Percentiles rank a stretch among this genome's conserved stretches.
These are phyloP conservation scores for Trachymyrmex cornetzi DNA, from an alignment of 1,140 invertebrate genomes.

Conservation along the genomic window DNA sequence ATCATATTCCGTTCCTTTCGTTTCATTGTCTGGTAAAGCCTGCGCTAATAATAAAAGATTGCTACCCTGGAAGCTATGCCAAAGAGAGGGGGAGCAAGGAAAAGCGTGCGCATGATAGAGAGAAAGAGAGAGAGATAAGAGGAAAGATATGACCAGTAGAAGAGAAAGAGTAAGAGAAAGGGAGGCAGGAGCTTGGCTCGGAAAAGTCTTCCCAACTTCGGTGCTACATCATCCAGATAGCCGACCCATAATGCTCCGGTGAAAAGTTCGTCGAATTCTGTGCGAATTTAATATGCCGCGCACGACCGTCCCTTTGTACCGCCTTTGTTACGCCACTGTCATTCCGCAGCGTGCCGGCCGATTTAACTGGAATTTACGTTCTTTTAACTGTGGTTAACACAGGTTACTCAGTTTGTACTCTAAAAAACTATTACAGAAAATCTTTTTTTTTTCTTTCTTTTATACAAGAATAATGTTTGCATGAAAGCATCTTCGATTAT, in stretches of 20 bases:
- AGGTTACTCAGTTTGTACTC: slow-evolving; percentile 13
- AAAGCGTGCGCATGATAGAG: not conserved
- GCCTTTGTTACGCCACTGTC: slow-evolving; percentile 55
- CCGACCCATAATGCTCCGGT: slow-evolving; percentile 81
- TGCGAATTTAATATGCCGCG: slow-evolving; percentile 84
- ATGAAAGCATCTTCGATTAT: not conserved
- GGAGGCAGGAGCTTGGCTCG: slow-evolving; percentile 62
- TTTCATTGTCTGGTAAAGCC: slow-evolving; percentile 87
- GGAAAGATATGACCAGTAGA: slow-evolving; percentile 69
- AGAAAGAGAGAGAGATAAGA: slow-evolving; percentile 34
- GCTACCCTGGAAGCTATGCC: slow-evolving; percentile 84
- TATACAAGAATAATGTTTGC: not conserved
- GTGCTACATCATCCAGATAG: slow-evolving; percentile 86
- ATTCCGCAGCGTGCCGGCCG: slow-evolving; percentile 39
- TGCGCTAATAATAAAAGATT: slow-evolving; percentile 87
- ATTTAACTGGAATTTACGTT: slow-evolving; percentile 50
- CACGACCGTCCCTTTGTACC: slow-evolving; percentile 65
- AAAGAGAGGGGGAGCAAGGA: slow-evolving; percentile 51
- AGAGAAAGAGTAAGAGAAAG: slow-evolving; percentile 69
- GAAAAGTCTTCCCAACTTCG: slow-evolving; percentile 82
- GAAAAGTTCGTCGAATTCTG: slow-evolving; percentile 84
- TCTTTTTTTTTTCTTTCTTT: not conserved
- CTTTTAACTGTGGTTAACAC: slow-evolving; percentile 44
- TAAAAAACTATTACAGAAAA: not conserved
- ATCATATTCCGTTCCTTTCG: slow-evolving; percentile 87